Percentiles rank a stretch among this genome's conserved stretches.
These are phyloP conservation scores for Monodelphis domestica DNA, from an alignment of 2,797 vertebrate genomes.

Conservation along the genomic window DNA sequence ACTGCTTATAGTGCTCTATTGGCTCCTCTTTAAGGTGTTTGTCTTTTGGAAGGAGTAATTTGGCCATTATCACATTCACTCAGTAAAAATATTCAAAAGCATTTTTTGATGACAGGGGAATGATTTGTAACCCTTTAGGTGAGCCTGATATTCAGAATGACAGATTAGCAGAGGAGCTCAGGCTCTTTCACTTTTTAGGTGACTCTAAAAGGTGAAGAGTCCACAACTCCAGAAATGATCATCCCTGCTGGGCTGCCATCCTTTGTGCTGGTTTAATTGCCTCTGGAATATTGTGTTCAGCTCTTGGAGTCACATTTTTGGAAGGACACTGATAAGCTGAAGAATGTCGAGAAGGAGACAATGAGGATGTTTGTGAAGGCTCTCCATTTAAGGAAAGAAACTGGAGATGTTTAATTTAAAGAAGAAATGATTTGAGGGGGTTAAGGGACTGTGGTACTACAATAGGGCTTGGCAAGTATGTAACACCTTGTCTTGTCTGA, in stretches of 20 bases:
- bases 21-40: slow-evolving; percentile 60
- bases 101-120: slow-evolving; percentile 18
- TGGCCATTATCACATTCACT: slow-evolving; percentile 59
- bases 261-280: background rate
- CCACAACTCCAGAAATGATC: background rate
- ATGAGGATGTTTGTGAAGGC: background rate
- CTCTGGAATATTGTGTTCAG: background rate
- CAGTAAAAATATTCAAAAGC: slow-evolving; percentile 47
- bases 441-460: background rate
- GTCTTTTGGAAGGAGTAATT: slow-evolving; percentile 66
- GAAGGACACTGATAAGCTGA: background rate
- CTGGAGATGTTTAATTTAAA: background rate
- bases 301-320: background rate
- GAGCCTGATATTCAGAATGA: background rate
- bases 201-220: background rate
- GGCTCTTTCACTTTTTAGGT: background rate
- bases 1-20: slow-evolving; percentile 69
- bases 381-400: background rate
- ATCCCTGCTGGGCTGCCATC: background rate
- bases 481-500: background rate
- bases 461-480: background rate
- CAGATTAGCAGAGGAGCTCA: slow-evolving; percentile 5
- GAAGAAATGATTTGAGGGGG: background rate
- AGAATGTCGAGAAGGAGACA: background rate
- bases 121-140: slow-evolving; percentile 18